Conservation (phyloP, 2,888 invertebrate species). For the Thereva nobilitata region DNA sequence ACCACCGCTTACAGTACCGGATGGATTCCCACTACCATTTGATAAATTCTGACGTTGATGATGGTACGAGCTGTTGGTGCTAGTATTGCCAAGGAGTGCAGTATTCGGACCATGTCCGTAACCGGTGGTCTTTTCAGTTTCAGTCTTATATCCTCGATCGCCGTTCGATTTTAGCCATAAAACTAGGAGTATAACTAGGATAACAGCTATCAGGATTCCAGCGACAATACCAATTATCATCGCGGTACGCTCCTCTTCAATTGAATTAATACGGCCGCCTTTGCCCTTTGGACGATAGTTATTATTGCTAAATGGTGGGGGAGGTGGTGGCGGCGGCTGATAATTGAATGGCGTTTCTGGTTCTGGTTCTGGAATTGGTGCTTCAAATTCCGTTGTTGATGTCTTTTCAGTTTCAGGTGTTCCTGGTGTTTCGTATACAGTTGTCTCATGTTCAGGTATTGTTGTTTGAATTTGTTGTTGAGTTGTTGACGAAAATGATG, state of each 20-base stretch:
- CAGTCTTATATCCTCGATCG: conserved; percentile 91
- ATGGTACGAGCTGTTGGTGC: conserved; percentile 59
- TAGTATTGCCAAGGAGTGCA: conserved; percentile 70
- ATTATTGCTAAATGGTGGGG: conserved; percentile 52
- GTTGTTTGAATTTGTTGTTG: conserved; percentile 52
- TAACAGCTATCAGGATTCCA: conserved; percentile 86
- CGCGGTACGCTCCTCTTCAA: conserved; percentile 74
- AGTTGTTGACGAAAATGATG: conserved; percentile 47
- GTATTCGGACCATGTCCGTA: conserved; percentile 81
- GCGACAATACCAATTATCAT: conserved; percentile 88
- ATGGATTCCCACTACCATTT: conserved; percentile 40
- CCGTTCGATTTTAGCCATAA: conserved; percentile 85
- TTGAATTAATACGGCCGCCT: conserved; percentile 65
- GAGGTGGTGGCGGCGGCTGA: conserved; percentile 45
- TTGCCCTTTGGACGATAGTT: conserved; percentile 49
- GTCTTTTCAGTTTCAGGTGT: conserved; percentile 47
- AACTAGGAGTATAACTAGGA: conserved; percentile 86
- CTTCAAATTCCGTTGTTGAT: conserved; percentile 46
- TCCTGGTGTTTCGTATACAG: conserved; percentile 51
- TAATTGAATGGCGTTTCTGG: conserved; percentile 48
- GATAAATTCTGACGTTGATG: conserved; percentile 58
- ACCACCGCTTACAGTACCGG: conserved; percentile 46
- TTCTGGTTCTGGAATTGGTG: conserved; percentile 44
- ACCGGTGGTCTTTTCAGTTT: conserved; percentile 73
- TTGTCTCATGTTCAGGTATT: conserved; percentile 53